phyloP scores from a whole-genome alignment of 2,797 vertebrate genomes.

The Caiman crocodilus region DNA sequence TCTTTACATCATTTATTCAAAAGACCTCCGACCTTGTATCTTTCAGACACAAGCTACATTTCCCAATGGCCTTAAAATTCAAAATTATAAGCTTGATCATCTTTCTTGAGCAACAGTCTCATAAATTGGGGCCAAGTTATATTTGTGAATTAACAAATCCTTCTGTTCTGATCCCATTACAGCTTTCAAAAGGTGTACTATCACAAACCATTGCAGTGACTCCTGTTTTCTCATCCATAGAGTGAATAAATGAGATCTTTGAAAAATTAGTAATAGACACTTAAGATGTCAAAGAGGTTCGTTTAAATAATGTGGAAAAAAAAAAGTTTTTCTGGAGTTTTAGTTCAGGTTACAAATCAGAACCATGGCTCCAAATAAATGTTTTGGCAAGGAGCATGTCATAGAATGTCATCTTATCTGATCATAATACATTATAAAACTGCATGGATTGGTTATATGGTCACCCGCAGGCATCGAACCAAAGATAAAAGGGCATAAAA shows the following conservation, averaged over 20 bases:
- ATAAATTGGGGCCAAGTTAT: neutral
- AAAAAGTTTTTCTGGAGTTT: neutral
- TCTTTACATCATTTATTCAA: neutral
- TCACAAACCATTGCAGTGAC: neutral
- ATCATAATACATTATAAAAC: neutral
- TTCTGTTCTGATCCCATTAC: neutral
- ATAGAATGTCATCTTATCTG: neutral
- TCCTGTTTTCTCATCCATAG: neutral
- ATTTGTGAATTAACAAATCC: neutral
- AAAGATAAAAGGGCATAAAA: neutral
- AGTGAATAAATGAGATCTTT: neutral
- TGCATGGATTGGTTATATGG: neutral
- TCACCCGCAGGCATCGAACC: neutral
- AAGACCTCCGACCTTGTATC: neutral
- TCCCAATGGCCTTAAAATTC: constrained; percentile 6
- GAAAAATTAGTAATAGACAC: neutral
- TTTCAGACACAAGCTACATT: neutral
- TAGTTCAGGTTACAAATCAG: neutral
- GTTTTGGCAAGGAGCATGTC: neutral
- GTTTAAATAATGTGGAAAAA: neutral
- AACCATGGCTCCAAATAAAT: neutral
- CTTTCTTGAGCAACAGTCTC: neutral
- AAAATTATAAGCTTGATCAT: neutral
- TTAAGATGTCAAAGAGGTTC: neutral
- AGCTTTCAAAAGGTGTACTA: neutral